Evolutionary conservation across 2,888 invertebrate species (phyloP).

Genomic region (Branchellion lobata): DNA sequence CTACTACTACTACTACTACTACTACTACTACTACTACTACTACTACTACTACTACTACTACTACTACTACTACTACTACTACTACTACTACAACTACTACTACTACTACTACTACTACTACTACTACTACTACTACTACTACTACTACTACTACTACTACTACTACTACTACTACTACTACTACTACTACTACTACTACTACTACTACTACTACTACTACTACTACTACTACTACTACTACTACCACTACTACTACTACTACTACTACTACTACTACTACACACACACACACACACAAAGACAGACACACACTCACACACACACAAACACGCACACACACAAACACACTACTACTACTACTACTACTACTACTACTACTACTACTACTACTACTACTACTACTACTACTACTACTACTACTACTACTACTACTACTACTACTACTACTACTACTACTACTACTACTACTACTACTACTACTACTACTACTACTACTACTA

Average conservation of each 20-base stretch:
- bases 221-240: not conserved
- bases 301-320: too few species aligned
- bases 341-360: not conserved
- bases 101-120: not conserved
- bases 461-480: too few species aligned
- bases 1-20: too few species aligned
- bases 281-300: too few species aligned
- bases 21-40: too few species aligned
- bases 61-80: not conserved
- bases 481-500: too few species aligned
- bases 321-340: too few species aligned
- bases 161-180: not conserved
- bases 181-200: not conserved
- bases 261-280: slow-evolving; percentile 2
- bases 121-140: not conserved
- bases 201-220: not conserved
- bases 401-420: not conserved
- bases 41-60: not conserved
- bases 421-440: not conserved
- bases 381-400: not conserved
- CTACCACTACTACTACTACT: not conserved
- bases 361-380: not conserved
- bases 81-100: not conserved
- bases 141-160: not conserved
- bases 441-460: not conserved